Conservation (phyloP, 2,888 invertebrate species). For the Oscheius onirici region DNA sequence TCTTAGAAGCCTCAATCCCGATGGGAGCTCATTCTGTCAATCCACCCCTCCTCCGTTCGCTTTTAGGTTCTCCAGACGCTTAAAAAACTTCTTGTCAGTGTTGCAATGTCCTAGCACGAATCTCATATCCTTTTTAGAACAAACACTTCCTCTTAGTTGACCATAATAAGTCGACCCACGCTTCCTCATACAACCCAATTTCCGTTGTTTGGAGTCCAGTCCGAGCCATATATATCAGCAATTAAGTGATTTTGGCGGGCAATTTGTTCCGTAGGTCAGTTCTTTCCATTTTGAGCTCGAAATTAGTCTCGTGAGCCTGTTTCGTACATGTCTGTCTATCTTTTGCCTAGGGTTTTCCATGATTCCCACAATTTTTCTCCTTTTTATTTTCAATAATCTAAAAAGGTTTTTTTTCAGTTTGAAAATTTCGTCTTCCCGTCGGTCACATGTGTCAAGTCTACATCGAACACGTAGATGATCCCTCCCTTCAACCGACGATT, state of each 20-base stretch:
- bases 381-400: not conserved
- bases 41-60: too few relatives aligned
- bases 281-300: not conserved
- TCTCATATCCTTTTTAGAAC: not conserved
- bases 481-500: slow-evolving; percentile 21
- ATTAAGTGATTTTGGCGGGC: too few relatives aligned
- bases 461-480: slow-evolving; percentile 30
- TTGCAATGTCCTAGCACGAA: too few relatives aligned
- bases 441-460: slow-evolving; percentile 17
- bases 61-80: not conserved
- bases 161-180: too few relatives aligned
- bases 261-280: too few relatives aligned
- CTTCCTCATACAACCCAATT: too few relatives aligned
- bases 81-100: not conserved
- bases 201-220: too few relatives aligned
- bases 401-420: not conserved
- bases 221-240: too few relatives aligned
- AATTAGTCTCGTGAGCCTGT: not conserved
- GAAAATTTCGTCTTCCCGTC: not conserved
- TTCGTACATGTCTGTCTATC: not conserved
- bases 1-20: not conserved
- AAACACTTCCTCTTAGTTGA: not conserved
- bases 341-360: not conserved
- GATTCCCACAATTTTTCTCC: not conserved
- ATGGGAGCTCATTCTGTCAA: not conserved